phyloP scores from a whole-genome alignment of 2,888 invertebrate species.

The Chydorus sphaericus region DNA sequence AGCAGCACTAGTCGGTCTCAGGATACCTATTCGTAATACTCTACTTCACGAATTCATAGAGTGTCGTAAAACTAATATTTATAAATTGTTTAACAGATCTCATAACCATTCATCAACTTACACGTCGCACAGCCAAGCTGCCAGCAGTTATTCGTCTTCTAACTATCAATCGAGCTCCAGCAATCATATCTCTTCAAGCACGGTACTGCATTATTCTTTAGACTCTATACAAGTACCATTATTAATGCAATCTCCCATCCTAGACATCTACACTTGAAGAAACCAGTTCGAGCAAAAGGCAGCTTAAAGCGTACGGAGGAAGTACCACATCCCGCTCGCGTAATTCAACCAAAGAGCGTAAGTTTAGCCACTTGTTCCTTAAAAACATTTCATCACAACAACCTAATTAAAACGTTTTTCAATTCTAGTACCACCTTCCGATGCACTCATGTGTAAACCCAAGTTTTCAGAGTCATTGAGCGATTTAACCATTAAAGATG shows the following conservation, averaged over 20 bases:
- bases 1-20: slow-evolving; percentile 8
- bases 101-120: neutral
- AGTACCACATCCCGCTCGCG: slow-evolving; percentile 56
- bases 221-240: neutral
- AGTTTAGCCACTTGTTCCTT: slow-evolving; percentile 24
- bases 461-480: slow-evolving; percentile 63
- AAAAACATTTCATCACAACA: neutral
- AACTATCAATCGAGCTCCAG: neutral
- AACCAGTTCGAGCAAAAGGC: slow-evolving; percentile 24
- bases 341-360: slow-evolving; percentile 75
- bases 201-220: neutral
- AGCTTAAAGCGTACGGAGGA: slow-evolving; percentile 40
- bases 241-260: neutral
- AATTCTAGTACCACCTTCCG: slow-evolving; percentile 62
- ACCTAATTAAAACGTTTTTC: slow-evolving; percentile 17
- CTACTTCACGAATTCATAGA: neutral
- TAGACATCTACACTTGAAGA: neutral
- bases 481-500: slow-evolving; percentile 66
- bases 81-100: neutral
- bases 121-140: neutral
- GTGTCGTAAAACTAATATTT: neutral
- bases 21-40: slow-evolving; percentile 3
- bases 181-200: neutral
- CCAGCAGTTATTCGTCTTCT: neutral
- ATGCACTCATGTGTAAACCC: slow-evolving; percentile 73